phyloP scores from a whole-genome alignment of 2,113 vertebrate species.

The Nothocercus julius region DNA sequence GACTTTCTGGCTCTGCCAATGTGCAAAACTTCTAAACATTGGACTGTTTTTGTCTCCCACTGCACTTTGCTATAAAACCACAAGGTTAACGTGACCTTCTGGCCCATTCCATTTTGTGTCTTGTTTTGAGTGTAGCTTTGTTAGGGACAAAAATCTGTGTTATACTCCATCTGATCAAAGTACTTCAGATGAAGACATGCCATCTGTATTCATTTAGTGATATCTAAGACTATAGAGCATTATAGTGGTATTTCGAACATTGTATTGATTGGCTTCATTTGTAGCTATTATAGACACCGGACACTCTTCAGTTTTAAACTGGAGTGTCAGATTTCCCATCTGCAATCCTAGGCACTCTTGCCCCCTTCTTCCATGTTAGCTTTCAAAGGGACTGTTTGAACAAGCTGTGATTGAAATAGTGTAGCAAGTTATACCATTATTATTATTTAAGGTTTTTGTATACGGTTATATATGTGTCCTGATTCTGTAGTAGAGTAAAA shows the following conservation, averaged over 20 bases:
- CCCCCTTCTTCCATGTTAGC: neutral
- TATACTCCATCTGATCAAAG: constrained; percentile 81
- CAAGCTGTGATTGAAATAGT: neutral
- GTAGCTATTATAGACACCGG: constrained; percentile 78
- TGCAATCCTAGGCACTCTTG: constrained; percentile 59
- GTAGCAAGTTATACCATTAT: neutral
- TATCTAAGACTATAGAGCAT: constrained; percentile 78
- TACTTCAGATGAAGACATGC: constrained; percentile 66
- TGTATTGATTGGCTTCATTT: constrained; percentile 83
- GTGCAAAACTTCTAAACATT: constrained; percentile 82
- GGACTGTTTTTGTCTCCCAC: constrained; percentile 77
- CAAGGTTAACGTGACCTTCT: constrained; percentile 87
- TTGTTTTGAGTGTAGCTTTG: constrained; percentile 66
- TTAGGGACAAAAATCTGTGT: constrained; percentile 80
- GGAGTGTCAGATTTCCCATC: constrained; percentile 74
- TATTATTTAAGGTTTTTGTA: neutral
- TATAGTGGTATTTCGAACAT: constrained; percentile 73
- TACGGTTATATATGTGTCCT: neutral
- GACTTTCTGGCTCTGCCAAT: constrained; percentile 87
- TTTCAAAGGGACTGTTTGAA: constrained; percentile 36
- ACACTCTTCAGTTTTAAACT: constrained; percentile 72
- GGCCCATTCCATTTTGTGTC: constrained; percentile 66
- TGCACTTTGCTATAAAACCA: constrained; percentile 85
- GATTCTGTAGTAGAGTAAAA: fast-evolving
- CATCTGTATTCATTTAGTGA: constrained; percentile 81